Base-by-base conservation (phyloP, 2,113 vertebrate species). In the Smithornis capensis region DNA sequence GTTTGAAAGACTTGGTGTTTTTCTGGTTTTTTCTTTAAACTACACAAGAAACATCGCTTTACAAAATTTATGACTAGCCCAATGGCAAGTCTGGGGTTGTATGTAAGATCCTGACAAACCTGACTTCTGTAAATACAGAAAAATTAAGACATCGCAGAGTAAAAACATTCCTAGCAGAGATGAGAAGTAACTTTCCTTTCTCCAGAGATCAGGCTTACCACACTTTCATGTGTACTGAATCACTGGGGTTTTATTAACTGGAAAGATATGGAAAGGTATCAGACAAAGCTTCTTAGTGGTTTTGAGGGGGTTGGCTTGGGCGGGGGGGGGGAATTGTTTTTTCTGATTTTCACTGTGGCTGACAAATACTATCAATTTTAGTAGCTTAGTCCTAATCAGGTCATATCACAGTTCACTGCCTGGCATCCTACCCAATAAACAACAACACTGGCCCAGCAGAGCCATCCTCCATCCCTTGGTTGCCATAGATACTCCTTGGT, bases 401-500 rank as follows among this genome's bases (percentile, higher is more conserved):
- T 94, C 82, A 53, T 56, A 83, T 49, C 64, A 44, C 76, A 92
- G 71, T 63, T 85, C 91, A 77, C 47, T 83, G 87, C 82, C 80
- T 74, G 80, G 29, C 78, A 75, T 89, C 57, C 38, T 59, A 49
- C 77, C 64, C 86, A 77, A 69, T 52, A 80, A 52, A 53, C 16
- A 52, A 53, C 16, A 87, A 40, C 33, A 40, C 52, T 45, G 24
- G 86, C 73, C 81, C 50, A 82, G 55, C 63, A 92, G 63, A 90
- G 75, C 70, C 67, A 87, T 44, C 45, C 68, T 83, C 65, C 2
- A 1, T 78, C 79, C 74, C 65, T 89, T 2, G 14, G 87, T 87
- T 95, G 91, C 89, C 93, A 93, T 67, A 87, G 87, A 84, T 89
- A 91, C 87, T 89, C 70, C 57, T 76, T 18, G 3, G 56, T 77